Percentiles rank a stretch among this genome's conserved stretches.
These are phyloP conservation scores for Mustela nigripes DNA, from an alignment of 2,113 vertebrate species.

Conservation along the genomic window DNA sequence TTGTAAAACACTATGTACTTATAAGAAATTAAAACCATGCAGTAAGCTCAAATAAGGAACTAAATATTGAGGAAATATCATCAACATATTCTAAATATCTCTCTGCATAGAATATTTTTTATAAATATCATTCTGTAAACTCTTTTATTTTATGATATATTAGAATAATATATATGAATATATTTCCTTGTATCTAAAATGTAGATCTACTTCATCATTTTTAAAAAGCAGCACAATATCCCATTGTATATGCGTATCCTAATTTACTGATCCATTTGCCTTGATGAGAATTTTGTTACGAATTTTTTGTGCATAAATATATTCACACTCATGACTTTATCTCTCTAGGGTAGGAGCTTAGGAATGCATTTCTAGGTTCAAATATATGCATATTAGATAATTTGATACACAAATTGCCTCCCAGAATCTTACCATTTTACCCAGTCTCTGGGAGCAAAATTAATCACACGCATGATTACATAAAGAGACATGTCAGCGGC, in stretches of 20 bases:
- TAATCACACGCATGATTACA: background rate
- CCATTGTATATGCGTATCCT: background rate
- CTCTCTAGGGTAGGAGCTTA: constrained; percentile 48
- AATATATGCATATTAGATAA: background rate
- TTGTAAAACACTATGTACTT: background rate
- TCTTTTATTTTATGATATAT: background rate
- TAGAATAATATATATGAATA: background rate
- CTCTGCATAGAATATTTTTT: background rate
- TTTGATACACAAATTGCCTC: background rate
- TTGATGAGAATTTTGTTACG: constrained; percentile 27
- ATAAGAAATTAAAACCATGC: constrained; percentile 5
- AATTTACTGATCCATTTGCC: constrained; percentile 50
- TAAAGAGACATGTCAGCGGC: background rate
- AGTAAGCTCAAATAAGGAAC: background rate
- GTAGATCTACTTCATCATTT: background rate
- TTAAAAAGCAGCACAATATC: background rate
- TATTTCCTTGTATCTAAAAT: background rate
- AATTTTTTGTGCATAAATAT: constrained; percentile 30
- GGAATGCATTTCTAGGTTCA: constrained; percentile 47
- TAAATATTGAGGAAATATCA: background rate
- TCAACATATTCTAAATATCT: background rate
- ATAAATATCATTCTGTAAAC: background rate
- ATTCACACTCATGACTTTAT: background rate
- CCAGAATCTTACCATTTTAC: background rate
- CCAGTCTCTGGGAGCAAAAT: background rate